phyloP scores from a whole-genome alignment of 2,113 vertebrate genomes.

The Holacanthus passer region DNA sequence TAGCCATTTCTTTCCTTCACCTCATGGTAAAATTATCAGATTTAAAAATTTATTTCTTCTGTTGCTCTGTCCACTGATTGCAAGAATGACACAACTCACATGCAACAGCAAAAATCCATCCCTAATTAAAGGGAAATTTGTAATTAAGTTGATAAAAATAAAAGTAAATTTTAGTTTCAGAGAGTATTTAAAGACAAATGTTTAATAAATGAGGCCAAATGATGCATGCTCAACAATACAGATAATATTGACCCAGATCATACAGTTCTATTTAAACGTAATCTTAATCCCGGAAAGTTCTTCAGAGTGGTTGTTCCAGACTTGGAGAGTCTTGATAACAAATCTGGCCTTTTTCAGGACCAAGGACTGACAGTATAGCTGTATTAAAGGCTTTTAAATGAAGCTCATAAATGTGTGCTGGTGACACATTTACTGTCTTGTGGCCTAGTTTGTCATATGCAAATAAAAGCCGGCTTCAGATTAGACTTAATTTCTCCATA shows the following conservation, averaged over 20 bases:
- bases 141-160: background rate
- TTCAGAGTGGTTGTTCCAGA: background rate
- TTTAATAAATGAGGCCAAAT: background rate
- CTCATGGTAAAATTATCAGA: background rate
- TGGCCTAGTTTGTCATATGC: constrained; percentile 10
- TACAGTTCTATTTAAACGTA: background rate
- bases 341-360: constrained; percentile 17
- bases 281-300: background rate
- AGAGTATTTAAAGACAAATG: no score
- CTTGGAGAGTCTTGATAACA: background rate
- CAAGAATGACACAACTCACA: background rate
- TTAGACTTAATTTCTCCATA: background rate
- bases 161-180: no score
- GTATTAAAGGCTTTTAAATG: constrained; percentile 23
- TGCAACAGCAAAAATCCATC: background rate
- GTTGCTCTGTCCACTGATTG: background rate
- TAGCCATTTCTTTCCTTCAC: background rate
- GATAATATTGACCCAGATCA: background rate
- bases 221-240: background rate
- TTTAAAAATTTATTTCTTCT: background rate
- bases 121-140: background rate
- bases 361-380: constrained; percentile 4
- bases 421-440: constrained; percentile 1
- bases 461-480: constrained; percentile 6
- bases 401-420: constrained; percentile 12